Evolutionary conservation across 1,140 invertebrate genomes (phyloP).

Genomic region (Antheraea pernyi): DNA sequence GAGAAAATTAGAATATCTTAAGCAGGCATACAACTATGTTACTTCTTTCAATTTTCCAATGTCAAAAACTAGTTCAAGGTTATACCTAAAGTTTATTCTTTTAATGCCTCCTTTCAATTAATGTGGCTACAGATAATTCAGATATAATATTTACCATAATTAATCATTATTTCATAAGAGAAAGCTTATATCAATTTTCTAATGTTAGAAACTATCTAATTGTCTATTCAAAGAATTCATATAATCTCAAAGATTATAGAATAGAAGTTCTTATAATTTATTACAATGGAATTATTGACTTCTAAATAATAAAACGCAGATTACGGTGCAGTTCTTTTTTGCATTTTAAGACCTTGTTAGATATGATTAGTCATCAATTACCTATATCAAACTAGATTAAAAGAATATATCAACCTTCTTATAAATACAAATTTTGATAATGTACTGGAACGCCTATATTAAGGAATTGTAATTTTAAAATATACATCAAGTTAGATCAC

Average conservation of each 20-base stretch:
- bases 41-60: neutral
- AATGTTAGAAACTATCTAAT: neutral
- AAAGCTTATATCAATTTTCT: neutral
- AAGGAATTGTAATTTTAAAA: neutral
- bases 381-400: slow-evolving; percentile 22
- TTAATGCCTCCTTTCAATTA: neutral
- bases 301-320: slow-evolving; percentile 19
- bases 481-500: neutral
- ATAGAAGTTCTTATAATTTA: neutral
- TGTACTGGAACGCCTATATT: neutral
- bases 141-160: neutral
- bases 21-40: neutral
- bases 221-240: neutral
- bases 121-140: no score
- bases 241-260: neutral
- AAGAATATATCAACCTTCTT: neutral
- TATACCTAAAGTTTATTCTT: neutral
- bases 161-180: neutral
- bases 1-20: neutral
- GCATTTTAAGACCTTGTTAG: slow-evolving; percentile 62
- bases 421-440: neutral
- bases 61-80: slow-evolving; percentile 2
- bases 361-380: slow-evolving; percentile 67
- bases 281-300: neutral
- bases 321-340: slow-evolving; percentile 32